Percentiles rank a stretch among this genome's conserved stretches.
These are phyloP conservation scores for Dinomys branickii DNA, from an alignment of 2,113 vertebrate genomes.

Conservation along the genomic window DNA sequence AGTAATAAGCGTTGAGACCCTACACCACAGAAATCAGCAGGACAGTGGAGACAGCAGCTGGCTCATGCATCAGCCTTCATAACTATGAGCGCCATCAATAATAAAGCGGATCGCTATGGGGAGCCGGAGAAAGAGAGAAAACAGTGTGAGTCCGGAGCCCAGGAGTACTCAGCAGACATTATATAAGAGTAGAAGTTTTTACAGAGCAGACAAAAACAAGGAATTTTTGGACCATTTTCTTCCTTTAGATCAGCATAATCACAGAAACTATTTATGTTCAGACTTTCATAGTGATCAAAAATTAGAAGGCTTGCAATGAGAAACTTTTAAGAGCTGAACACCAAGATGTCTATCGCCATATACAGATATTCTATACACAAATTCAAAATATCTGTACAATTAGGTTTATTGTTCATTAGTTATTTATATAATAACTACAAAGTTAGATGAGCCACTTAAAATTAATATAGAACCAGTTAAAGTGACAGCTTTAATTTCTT, in stretches of 20 bases:
- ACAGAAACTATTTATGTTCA: conserved; percentile 8
- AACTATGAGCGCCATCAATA: background rate
- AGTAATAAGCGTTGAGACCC: background rate
- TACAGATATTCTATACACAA: background rate
- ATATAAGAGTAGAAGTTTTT: background rate
- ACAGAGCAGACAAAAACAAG: background rate
- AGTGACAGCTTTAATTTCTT: conserved; percentile 4
- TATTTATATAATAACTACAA: conserved; percentile 24
- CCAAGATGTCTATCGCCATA: background rate
- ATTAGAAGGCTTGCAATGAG: background rate
- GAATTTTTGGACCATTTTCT: background rate
- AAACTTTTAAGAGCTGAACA: background rate
- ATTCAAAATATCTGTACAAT: conserved; percentile 22
- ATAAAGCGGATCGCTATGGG: background rate
- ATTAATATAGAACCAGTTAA: conserved; percentile 39
- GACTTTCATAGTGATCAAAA: background rate
- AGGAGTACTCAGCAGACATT: background rate
- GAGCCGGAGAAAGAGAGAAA: background rate
- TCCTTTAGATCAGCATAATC: background rate
- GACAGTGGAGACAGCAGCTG: background rate
- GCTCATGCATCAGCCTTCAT: background rate
- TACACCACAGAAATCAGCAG: background rate
- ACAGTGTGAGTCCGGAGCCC: background rate
- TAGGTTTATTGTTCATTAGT: background rate
- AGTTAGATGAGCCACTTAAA: conserved; percentile 27